Evolutionary conservation across 64 coral and sea anemone species (phyloP).

Genomic region (Montipora foliosa): DNA sequence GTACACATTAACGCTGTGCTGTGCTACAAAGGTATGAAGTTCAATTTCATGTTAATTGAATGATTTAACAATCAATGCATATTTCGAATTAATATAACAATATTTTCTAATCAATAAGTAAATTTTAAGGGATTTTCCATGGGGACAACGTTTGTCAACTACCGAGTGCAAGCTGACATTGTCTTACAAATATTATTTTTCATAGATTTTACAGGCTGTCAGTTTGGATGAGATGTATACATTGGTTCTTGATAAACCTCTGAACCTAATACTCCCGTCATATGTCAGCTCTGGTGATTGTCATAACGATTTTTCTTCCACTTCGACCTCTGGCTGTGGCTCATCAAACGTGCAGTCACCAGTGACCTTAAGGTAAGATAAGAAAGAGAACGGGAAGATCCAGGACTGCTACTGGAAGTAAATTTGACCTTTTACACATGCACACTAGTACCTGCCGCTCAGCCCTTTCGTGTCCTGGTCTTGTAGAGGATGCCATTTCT

Average conservation of each 20-base stretch:
- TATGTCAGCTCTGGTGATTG: neutral
- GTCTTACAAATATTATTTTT: neutral
- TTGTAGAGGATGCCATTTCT: neutral
- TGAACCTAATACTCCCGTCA: neutral
- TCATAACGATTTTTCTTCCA: neutral
- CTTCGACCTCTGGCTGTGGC: neutral
- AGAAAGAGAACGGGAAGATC: neutral
- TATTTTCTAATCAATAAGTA: neutral
- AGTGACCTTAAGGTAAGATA: neutral
- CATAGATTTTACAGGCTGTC: neutral
- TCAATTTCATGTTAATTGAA: neutral
- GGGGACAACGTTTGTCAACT: neutral
- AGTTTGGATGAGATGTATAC: neutral
- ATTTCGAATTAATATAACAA: too few relatives aligned
- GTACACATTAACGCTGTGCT: neutral
- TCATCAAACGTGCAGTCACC: neutral
- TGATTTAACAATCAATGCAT: neutral
- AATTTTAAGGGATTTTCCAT: neutral
- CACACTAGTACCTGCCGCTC: neutral
- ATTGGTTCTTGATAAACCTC: neutral
- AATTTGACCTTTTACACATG: constrained; percentile 14
- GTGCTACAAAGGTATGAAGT: neutral
- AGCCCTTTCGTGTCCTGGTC: neutral
- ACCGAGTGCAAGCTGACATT: neutral
- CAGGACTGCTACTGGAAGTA: constrained; percentile 60